These are phyloP conservation scores for Drosophila arawakana DNA, from an alignment of 1,140 invertebrate genomes.

Conservation along the genomic window DNA sequence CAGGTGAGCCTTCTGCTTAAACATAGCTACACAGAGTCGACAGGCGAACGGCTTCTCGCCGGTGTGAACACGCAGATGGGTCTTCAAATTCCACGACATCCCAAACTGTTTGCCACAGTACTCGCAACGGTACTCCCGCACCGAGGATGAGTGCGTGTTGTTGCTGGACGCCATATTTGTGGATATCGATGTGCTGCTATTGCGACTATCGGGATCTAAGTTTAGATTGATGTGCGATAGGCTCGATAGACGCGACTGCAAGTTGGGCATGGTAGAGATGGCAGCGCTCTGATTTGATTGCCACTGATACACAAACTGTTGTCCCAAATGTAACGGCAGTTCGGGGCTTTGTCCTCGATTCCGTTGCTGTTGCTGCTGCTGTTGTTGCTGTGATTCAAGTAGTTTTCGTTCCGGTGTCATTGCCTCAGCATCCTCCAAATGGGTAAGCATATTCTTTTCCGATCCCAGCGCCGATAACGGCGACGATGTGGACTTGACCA, in stretches of 20 bases:
- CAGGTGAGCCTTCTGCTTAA: slow-evolving; percentile 94
- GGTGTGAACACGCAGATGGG: slow-evolving; percentile 93
- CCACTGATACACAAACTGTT: slow-evolving; percentile 82
- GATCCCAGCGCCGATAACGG: slow-evolving; percentile 76
- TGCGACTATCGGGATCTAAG: slow-evolving; percentile 62
- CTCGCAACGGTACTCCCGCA: slow-evolving; percentile 92
- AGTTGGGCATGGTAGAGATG: slow-evolving; percentile 71
- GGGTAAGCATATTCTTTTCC: slow-evolving; percentile 71
- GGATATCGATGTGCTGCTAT: slow-evolving; percentile 54
- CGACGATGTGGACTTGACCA: slow-evolving; percentile 79
- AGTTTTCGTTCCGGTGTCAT: slow-evolving; percentile 69
- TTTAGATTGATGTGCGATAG: slow-evolving; percentile 70
- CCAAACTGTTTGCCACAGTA: slow-evolving; percentile 95
- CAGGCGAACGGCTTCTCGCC: slow-evolving; percentile 95
- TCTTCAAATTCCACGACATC: slow-evolving; percentile 95
- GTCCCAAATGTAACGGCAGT: slow-evolving; percentile 68
- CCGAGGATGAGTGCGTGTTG: slow-evolving; percentile 82
- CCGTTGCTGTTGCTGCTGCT: slow-evolving; percentile 7
- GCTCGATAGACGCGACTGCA: slow-evolving; percentile 76
- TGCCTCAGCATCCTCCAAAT: slow-evolving; percentile 68
- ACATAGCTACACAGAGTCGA: slow-evolving; percentile 94
- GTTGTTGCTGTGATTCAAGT: slow-evolving; percentile 55
- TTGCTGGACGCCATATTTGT: slow-evolving; percentile 53
- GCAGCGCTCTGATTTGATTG: slow-evolving; percentile 74
- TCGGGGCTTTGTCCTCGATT: slow-evolving; percentile 71